Evolutionary conservation across 2,888 invertebrate species (phyloP).

Genomic region (Idaea aversata): DNA sequence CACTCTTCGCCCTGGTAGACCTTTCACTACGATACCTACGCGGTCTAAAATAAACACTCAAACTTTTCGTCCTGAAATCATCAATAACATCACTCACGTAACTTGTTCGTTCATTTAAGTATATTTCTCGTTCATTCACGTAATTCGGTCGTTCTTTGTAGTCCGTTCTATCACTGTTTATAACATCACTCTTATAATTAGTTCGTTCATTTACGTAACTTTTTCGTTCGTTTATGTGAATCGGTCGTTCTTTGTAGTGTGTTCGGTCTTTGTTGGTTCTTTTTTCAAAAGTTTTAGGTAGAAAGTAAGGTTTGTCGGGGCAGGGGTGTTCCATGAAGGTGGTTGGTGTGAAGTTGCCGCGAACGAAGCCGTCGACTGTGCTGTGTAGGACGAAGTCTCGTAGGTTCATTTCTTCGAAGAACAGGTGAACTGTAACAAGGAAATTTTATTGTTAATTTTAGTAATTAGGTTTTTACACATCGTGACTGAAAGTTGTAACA

Average conservation of each 20-base stretch:
- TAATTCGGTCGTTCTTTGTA: neutral
- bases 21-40: slow-evolving; percentile 51
- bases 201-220: slow-evolving; percentile 6
- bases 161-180: slow-evolving; percentile 42
- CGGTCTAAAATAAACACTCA: slow-evolving; percentile 61
- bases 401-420: slow-evolving; percentile 51
- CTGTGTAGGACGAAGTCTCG: slow-evolving; percentile 69
- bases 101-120: neutral
- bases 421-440: slow-evolving; percentile 64
- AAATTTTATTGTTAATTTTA: slow-evolving; percentile 14
- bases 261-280: slow-evolving; percentile 50
- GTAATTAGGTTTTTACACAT: neutral
- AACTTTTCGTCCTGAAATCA: slow-evolving; percentile 43
- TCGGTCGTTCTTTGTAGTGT: slow-evolving; percentile 8
- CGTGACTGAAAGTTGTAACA: neutral
- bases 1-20: slow-evolving; percentile 46
- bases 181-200: slow-evolving; percentile 29
- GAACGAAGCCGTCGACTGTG: slow-evolving; percentile 57
- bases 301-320: slow-evolving; percentile 62
- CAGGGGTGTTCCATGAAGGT: slow-evolving; percentile 59
- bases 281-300: slow-evolving; percentile 55
- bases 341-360: slow-evolving; percentile 73
- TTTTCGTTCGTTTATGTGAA: neutral
- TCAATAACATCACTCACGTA: slow-evolving; percentile 7
- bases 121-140: slow-evolving; percentile 3